Percentiles rank a stretch among this genome's conserved stretches.
These are phyloP conservation scores for Salticus scenicus DNA, from an alignment of 2,888 invertebrate genomes.

Conservation along the genomic window DNA sequence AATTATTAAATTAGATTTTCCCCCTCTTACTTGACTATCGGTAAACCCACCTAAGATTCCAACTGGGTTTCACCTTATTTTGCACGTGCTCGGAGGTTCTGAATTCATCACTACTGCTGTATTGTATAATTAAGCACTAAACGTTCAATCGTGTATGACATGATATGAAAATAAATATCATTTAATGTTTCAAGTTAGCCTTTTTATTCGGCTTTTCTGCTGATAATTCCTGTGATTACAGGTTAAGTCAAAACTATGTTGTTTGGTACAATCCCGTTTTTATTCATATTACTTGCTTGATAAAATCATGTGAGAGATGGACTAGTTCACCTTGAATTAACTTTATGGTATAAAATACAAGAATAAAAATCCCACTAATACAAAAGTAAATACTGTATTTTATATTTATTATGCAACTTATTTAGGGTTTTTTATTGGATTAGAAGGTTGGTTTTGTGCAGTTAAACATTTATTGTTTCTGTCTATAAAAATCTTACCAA, in stretches of 20 bases:
- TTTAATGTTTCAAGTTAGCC: conserved; percentile 34
- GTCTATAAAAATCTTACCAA: too few species aligned
- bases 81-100: conserved; percentile 24
- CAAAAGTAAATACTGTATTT: neutral
- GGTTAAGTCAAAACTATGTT: conserved; percentile 28
- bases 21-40: neutral
- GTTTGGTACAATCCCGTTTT: conserved; percentile 16
- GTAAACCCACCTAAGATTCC: conserved; percentile 16
- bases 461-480: too few species aligned
- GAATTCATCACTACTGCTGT: conserved; percentile 25
- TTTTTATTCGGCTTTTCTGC: conserved; percentile 33
- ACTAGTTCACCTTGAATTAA: conserved; percentile 18
- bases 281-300: neutral
- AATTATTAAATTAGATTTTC: neutral
- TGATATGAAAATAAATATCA: conserved; percentile 60
- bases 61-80: conserved; percentile 8
- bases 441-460: too few species aligned
- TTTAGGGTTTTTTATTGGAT: too few species aligned
- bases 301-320: neutral
- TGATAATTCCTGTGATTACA: conserved; percentile 37
- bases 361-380: neutral
- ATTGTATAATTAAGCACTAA: conserved; percentile 59
- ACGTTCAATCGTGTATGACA: conserved; percentile 46
- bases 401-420: neutral
- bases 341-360: neutral